Evolutionary conservation across 2,888 invertebrate species (phyloP), one percentile per base, ranked within the genome.

Genomic region (Apoderus coryli): DNA sequence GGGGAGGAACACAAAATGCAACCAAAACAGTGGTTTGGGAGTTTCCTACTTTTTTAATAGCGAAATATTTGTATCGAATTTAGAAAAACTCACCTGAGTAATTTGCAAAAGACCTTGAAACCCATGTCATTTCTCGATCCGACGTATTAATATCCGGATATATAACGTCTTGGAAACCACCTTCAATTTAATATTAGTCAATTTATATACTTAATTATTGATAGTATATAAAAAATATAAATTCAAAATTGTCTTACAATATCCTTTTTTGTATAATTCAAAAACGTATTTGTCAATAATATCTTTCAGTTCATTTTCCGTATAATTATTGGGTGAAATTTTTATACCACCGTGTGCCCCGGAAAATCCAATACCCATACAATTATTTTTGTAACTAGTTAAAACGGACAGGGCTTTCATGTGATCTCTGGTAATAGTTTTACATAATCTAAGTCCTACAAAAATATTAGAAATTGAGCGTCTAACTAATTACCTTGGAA

Each of bases 271-370:
- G 13, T 40, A 41, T 14, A 55, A 29, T 32, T 49, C 47, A 3
- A 16, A 34, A 2, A 44, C 39, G 31, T 53, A 55, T 10, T 40
- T 32, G 24, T 42, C 35, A 2, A 55, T 32, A 22, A 54, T 46
- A n/a, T 36, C 35, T 28, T 46, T 39, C 22, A 56, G 29, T 39
- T 57, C 58, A 2, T 39, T 29, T 11, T 42, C 27, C 1, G 46
- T 41, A 37, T 53, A 53, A 10, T 44, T 23, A 14, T 32, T 34
- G 2, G 50, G 49, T 27, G 47, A 32, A 5, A 56, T 47, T 44
- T 52, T 50, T 4, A 58, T 43, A 4, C 53, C 54, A 5, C 54
- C 56, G 38, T 50, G 48, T 1, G 52, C 48, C 3, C 58, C 57
- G 11, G 46, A 41, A 39, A 54, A 41, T 7, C 48, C 45, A 7